Conservation (phyloP, 2,113 vertebrate genomes). For the Tilapia sparmanii region DNA sequence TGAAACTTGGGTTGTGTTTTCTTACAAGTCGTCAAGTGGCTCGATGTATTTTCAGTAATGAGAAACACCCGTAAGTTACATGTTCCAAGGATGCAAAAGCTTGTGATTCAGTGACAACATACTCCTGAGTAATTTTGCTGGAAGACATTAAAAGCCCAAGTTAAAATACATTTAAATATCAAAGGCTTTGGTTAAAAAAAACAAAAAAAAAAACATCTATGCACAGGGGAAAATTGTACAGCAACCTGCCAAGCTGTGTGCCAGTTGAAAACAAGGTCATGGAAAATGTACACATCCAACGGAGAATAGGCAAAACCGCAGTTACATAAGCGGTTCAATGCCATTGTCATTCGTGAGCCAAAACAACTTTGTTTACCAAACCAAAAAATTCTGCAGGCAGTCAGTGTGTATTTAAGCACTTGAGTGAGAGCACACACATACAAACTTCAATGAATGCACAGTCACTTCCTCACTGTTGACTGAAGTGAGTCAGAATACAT, state of each 20-base stretch:
- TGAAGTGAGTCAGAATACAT: slow-evolving; percentile 55
- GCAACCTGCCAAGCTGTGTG: slow-evolving; percentile 24
- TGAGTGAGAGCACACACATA: not conserved
- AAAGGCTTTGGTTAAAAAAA: slow-evolving; percentile 29
- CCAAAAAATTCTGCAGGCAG: not conserved
- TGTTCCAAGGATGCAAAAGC: not conserved
- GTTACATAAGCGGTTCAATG: slow-evolving; percentile 10
- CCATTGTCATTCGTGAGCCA: slow-evolving; percentile 20
- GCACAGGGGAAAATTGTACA: slow-evolving; percentile 17
- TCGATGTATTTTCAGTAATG: slow-evolving; percentile 3
- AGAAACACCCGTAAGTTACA: not conserved
- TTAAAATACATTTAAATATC: slow-evolving; percentile 24
- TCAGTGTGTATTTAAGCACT: not conserved
- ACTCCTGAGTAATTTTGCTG: slow-evolving; percentile 4
- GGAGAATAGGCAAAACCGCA: slow-evolving; percentile 21
- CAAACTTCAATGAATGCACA: not conserved
- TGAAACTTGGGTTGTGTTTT: not conserved
- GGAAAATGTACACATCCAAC: slow-evolving; percentile 41
- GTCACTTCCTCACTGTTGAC: slow-evolving; percentile 8
- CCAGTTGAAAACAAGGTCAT: slow-evolving; percentile 41
- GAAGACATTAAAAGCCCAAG: slow-evolving; percentile 17
- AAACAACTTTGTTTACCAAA: not conserved
- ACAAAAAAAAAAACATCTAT: not conserved
- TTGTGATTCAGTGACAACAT: not conserved
- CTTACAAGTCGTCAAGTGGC: slow-evolving; percentile 5